Base-by-base conservation (phyloP, 2,888 invertebrate species). In the Amiota mariae region DNA sequence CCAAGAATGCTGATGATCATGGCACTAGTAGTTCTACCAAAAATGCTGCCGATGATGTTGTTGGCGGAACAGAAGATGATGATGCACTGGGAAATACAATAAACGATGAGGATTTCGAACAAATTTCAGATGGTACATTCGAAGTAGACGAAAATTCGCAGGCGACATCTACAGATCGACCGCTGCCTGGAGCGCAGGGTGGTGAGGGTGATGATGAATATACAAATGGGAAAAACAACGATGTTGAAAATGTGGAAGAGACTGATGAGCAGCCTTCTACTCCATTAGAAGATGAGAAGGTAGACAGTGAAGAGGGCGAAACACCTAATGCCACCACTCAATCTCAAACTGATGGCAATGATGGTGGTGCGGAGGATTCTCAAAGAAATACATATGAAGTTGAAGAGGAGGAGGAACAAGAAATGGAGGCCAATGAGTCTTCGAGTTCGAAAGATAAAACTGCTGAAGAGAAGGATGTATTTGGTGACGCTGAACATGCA, bases 101-200 rank as follows among this genome's bases (percentile, higher is more conserved):
- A 13, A 76, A 73, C 64, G 83, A 80, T 15, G 85, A 84, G 0
- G 85, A 84, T 36, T 88, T 88, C 71, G 88, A 88, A 63, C 87
- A 88, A 81, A 85, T 87, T 15, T 88, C 88, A 2, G 87, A 87
- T 71, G 87, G 86, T 0, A 87, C 87, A 6, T 80, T 87, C 64
- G 88, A 88, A 49, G 80, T 82, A 68, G 87, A 87, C 48, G 88
- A 88, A 49, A 82, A 82, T 48, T 86, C 87, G 2, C 81, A 77
- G 49, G 84, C 81, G 0, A 78, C 79, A 20, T 78, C 80, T 9
- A 77, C 78, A 11, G 79, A 74, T 8, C 79, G 36, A 36, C 36
- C 36, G 36, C 36, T 36, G 36, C 36, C 61, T 70, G 74, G 74
- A 36, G 73, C 74, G 11, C 74, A 73, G 10, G 63, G 68, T 36